Base-by-base conservation (phyloP, 2,888 invertebrate species). In the Drepana falcataria region DNA sequence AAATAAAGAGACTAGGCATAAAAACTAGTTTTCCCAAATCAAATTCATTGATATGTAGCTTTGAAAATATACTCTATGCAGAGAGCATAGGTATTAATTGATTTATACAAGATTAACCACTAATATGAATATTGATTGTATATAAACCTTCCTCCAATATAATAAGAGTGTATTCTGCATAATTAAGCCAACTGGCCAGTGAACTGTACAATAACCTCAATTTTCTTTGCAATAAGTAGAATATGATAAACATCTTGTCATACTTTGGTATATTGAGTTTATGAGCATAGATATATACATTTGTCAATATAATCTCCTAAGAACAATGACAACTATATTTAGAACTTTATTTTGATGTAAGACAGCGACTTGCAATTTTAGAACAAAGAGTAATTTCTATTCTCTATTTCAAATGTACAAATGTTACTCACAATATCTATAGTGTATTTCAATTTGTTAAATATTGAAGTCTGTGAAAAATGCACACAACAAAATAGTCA, bases 341-440 rank as follows among this genome's bases (percentile, higher is more conserved):
- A 88, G 87, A 85, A 66, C 63, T 66, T 59, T 66, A 68, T 57
- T 67, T 65, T 58, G 61, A 59, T 68, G 66, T 66, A 70, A 61
- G 64, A 79, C 77, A 78, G 73, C 83, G 77, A 87, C 87, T 87
- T 90, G 87, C 88, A 87, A 61, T 83, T 87, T 87, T 78, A 61
- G 69, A 83, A 87, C 87, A 88, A 87, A 86, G 85, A 77, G 75
- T 73, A 53, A 61, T 52, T 21, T 21, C 21, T 21, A 54, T 47
- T n/a, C 34, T 49, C 48, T 55, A 35, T 37, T 37, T 4, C 37
- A 4, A 37, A 37, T 37, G 4, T 37, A 48, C 56, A 63, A 56
- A 55, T 34, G 53, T 21, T 21, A 21, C 21, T 21, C 21, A 21
- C 21, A 1, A 21, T 21, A 21, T 21, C 21, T 21, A 21, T 21